Evolutionary conservation across 2,113 vertebrate species (phyloP), one percentile per base, ranked within the genome.

Genomic region (Lynx canadensis): DNA sequence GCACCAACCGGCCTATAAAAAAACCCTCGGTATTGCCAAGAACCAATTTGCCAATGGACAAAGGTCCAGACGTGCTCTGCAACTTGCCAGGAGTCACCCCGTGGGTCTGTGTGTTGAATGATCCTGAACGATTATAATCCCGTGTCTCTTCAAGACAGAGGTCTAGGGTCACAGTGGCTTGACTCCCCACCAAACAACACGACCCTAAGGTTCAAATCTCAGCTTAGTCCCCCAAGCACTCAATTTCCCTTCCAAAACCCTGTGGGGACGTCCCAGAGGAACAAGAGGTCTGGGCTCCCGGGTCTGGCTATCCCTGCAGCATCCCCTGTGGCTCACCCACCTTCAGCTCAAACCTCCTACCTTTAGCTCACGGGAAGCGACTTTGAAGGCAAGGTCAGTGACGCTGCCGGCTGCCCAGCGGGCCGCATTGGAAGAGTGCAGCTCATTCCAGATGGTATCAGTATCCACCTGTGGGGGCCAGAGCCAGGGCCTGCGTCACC

Each of bases 401-500:
- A 99, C 99, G 0, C 99, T 99, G 92, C 99, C 99, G 0, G 99
- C 99, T 0, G 99, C 99, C 97, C 99, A 99, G 12, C 99, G 99
- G 0, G 99, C 99, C 0, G 99, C 99, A 0, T 99, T 99, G 89
- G 99, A 99, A 13, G 99, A 99, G 97, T 99, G 99, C 91, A 99
- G 98, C 95, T 99, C 99, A 0, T 99, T 99, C 99, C 99, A 99
- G 98, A 99, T 98, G 76, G 99, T 99, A 96, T 99, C 99, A 0
- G 99, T 99, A 94, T 99, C 99, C 92, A 99, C 99, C 99, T 99
- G 99, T 0, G 8, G 65, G 68, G 93, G 74, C 91, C 98, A 96
- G 97, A 97, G 97, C 89, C 96, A 94, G 85, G 79, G 84, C 89
- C 94, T 27, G 80, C 89, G 91, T 97, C 97, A 97, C 45, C 87